Base-by-base conservation (phyloP, 2,888 invertebrate genomes). In the Antheraea yamamai region DNA sequence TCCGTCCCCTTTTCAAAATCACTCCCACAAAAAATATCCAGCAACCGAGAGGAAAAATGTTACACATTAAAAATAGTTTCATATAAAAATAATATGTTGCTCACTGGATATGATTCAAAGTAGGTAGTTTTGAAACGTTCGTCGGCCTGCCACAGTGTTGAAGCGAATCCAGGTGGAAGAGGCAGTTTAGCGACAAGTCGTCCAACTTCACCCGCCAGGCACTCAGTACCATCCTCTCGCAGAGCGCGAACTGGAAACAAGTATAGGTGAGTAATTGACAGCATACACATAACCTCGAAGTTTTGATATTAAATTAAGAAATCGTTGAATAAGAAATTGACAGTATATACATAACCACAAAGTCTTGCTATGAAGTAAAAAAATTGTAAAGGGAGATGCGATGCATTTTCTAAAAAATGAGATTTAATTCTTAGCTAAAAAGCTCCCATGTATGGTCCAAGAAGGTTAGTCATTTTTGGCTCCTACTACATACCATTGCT, bases 161-260 rank as follows among this genome's bases (percentile, higher is more conserved):
- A 96, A 89, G 98, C 96, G 75, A 97, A 97, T 0, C 99, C 98
- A 0, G 99, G 99, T 0, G 99, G 98, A 71, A 99, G 91, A 0
- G 99, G 99, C 35, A 98, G 88, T 86, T 98, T 98, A 0, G 97
- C 95, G 0, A 96, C 98, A 81, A 99, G 97, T 80, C 98, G 95
- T 0, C 99, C 99, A 8, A 98, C 95, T 88, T 98, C 98, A 51
- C 96, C 96, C 0, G 95, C 85, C 23, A 95, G 90, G 39, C 98
- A 97, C 85, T 96, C 96, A 23, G 95, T 95, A 0, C 97, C 97
- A 83, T 98, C 97, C 77, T 93, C 93, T 78, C 87, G 85, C 2
- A 95, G 78, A 0, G 88, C 83, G n/a, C 88, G 89, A 76, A 94
- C 95, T 95, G 76, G 2, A 84, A 82, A 73, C 47, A 51, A 55